Percentiles rank a stretch among this genome's conserved stretches.
These are phyloP conservation scores for Sorex fumeus DNA, from an alignment of 2,113 vertebrate genomes.

Conservation along the genomic window DNA sequence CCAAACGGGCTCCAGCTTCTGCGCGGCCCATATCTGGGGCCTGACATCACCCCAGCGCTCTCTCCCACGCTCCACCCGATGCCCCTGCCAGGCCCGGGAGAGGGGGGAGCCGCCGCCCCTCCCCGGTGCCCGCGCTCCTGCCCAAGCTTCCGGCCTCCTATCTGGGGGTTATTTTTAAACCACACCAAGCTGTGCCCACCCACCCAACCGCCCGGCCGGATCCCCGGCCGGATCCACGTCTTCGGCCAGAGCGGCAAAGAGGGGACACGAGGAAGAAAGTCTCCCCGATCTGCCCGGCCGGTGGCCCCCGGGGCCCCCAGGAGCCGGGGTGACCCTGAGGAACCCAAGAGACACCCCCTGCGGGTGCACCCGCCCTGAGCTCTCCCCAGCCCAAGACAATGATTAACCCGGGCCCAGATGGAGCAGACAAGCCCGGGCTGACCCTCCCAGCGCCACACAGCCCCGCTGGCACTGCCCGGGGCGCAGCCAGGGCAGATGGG, in stretches of 20 bases:
- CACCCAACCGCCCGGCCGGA: conserved; percentile 12
- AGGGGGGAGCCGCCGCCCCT: background rate
- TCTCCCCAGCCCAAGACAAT: conserved; percentile 36
- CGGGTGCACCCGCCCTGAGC: too few species aligned
- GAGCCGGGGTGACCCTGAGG: too few species aligned
- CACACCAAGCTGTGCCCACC: conserved; percentile 52
- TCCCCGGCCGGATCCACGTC: conserved; percentile 19
- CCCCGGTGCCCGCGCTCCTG: background rate
- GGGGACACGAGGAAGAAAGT: background rate
- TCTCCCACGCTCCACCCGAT: background rate
- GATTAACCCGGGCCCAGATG: background rate
- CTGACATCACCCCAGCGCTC: conserved; percentile 45
- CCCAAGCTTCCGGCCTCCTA: conserved; percentile 33
- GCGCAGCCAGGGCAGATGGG: background rate
- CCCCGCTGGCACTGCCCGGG: background rate
- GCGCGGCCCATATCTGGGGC: background rate
- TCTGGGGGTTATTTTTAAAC: conserved; percentile 80
- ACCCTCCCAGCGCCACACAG: background rate
- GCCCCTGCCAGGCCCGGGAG: background rate
- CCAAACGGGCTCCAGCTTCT: background rate
- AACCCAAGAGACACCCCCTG: too few species aligned
- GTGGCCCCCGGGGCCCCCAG: background rate
- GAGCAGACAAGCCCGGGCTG: background rate
- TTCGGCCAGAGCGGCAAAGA: background rate
- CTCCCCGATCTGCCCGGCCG: background rate